These are phyloP conservation scores for Agriopis leucophaearia DNA, from an alignment of 2,888 invertebrate species.

Conservation along the genomic window DNA sequence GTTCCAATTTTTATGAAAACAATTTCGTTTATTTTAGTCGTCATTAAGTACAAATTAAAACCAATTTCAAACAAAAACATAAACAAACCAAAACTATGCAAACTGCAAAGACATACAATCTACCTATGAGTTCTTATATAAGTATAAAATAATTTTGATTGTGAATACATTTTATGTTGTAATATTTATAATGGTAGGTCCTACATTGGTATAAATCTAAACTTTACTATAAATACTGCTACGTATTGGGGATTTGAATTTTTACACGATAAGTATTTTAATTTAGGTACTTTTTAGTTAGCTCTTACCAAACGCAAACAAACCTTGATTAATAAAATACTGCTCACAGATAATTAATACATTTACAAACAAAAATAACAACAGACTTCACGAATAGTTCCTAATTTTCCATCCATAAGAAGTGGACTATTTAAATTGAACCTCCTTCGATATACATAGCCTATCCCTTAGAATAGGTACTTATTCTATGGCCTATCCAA, in stretches of 20 bases:
- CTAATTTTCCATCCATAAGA: no score
- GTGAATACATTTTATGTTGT: not conserved
- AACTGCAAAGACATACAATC: not conserved
- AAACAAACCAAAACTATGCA: conserved; percentile 33
- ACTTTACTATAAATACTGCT: conserved; percentile 1
- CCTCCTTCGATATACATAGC: no score
- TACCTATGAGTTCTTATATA: not conserved
- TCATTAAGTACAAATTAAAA: conserved; percentile 32
- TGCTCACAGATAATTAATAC: no score
- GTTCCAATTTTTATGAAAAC: conserved; percentile 33
- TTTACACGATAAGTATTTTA: not conserved
- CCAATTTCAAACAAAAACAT: conserved; percentile 40
- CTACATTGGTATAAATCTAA: not conserved
- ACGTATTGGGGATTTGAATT: not conserved
- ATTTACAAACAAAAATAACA: no score
- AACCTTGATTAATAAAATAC: conserved; percentile 1
- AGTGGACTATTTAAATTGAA: no score
- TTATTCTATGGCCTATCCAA: no score
- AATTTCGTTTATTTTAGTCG: conserved; percentile 42
- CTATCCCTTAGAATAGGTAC: no score
- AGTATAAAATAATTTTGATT: not conserved
- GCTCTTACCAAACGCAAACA: conserved; percentile 17
- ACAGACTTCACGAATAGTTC: no score
- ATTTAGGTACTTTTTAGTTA: conserved; percentile 12
- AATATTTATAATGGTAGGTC: not conserved